These are phyloP conservation scores for Molorchus minor DNA, from an alignment of 2,888 invertebrate genomes.

Conservation along the genomic window DNA sequence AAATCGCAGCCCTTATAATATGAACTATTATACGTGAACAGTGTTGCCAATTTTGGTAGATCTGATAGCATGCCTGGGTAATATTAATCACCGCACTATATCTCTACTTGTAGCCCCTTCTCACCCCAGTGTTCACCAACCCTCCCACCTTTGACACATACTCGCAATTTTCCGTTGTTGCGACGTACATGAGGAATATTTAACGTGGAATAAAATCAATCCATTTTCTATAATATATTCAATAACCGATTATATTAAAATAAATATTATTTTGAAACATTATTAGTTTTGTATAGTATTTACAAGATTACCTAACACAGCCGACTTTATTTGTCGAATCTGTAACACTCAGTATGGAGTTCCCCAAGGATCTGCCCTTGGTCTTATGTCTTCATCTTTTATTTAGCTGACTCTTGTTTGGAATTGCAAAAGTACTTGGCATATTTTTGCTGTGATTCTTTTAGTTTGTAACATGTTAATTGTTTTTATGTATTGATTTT, in stretches of 20 bases:
- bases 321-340: too few relatives aligned
- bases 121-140: neutral
- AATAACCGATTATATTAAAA: neutral
- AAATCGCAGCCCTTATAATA: conserved; percentile 52
- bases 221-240: neutral
- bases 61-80: conserved; percentile 66
- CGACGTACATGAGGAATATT: neutral
- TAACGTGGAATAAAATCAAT: neutral
- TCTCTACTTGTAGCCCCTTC: neutral
- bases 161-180: neutral
- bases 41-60: conserved; percentile 62
- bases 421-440: too few relatives aligned
- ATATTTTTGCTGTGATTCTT: too few relatives aligned
- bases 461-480: too few relatives aligned
- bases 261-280: neutral
- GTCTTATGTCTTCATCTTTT: too few relatives aligned
- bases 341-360: too few relatives aligned
- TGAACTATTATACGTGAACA: conserved; percentile 43
- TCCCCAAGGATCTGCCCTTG: too few relatives aligned
- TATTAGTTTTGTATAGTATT: too few relatives aligned
- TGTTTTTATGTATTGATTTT: too few relatives aligned
- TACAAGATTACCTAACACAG: too few relatives aligned
- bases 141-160: neutral
- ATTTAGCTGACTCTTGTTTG: too few relatives aligned
- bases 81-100: conserved; percentile 63